A percentile compares a stretch with the other conserved stretches of the same genome.
Conservation (phyloP, 2,888 invertebrate species). For the Epistrophella euchroma region DNA sequence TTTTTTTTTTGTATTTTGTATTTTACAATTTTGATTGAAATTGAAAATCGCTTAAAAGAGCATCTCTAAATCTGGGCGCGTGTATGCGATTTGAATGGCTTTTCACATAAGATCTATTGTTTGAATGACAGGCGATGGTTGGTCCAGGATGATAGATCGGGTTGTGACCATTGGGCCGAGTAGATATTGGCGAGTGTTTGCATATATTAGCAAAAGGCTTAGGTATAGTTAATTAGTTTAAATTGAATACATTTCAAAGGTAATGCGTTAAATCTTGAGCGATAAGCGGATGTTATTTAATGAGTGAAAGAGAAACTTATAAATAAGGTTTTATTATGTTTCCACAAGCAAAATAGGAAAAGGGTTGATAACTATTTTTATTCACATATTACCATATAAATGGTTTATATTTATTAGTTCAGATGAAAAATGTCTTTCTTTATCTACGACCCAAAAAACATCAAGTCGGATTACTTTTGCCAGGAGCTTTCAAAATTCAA, state of each 20-base stretch:
- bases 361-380: too few relatives aligned
- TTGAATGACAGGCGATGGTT: slow-evolving; percentile 67
- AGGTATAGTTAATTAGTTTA: slow-evolving; percentile 48
- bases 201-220: slow-evolving; percentile 51
- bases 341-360: not conserved
- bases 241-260: slow-evolving; percentile 2
- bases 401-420: too few relatives aligned
- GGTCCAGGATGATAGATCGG: slow-evolving; percentile 68
- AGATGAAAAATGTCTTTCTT: too few relatives aligned
- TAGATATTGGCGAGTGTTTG: slow-evolving; percentile 56
- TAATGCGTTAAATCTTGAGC: slow-evolving; percentile 33
- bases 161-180: slow-evolving; percentile 68
- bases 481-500: too few relatives aligned
- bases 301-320: not conserved
- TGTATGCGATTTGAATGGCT: slow-evolving; percentile 72
- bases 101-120: slow-evolving; percentile 61
- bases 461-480: too few relatives aligned
- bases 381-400: too few relatives aligned
- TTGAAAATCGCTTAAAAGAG: slow-evolving; percentile 71
- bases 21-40: slow-evolving; percentile 59
- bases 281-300: slow-evolving; percentile 33
- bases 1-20: slow-evolving; percentile 36
- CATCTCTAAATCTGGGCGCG: slow-evolving; percentile 50
- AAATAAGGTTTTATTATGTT: not conserved
- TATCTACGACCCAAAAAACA: too few relatives aligned